Percentiles rank a stretch among this genome's conserved stretches.
Evolutionary conservation across 1,140 invertebrate genomes (phyloP).

Genomic region (Scaptodrosophila lebanonensis): DNA sequence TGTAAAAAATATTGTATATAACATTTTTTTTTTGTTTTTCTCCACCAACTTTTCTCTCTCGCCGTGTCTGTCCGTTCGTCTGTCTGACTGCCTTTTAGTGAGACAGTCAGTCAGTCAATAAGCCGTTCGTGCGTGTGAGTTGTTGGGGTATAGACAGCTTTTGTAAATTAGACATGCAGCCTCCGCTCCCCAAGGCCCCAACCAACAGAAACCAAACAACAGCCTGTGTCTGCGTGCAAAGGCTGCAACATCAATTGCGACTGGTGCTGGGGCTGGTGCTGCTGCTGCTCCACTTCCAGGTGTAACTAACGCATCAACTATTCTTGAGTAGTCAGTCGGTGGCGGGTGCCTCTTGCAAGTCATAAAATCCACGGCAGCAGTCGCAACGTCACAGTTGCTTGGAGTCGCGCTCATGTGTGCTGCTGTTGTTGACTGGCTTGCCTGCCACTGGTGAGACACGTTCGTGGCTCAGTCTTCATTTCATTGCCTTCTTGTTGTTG

Average conservation of each 20-base stretch:
- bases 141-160: too few species aligned
- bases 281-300: slow-evolving; percentile 62
- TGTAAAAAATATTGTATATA: too few species aligned
- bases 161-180: too few species aligned
- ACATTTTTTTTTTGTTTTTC: not conserved
- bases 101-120: too few species aligned
- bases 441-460: slow-evolving; percentile 39
- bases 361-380: slow-evolving; percentile 72
- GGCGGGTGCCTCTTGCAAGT: slow-evolving; percentile 53
- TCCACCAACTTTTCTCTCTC: not conserved
- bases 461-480: too few species aligned
- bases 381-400: slow-evolving; percentile 21
- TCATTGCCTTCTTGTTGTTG: slow-evolving; percentile 14
- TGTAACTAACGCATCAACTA: slow-evolving; percentile 33
- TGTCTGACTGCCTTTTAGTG: slow-evolving; percentile 15
- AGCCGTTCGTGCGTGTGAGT: too few species aligned
- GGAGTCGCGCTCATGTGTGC: too few species aligned
- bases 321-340: too few species aligned
- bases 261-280: slow-evolving; percentile 11
- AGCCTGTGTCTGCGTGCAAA: too few species aligned
- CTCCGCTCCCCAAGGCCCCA: too few species aligned
- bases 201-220: too few species aligned
- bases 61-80: not conserved
- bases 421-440: slow-evolving; percentile 46
- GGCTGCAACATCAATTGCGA: not conserved